Evolutionary conservation across 2,113 vertebrate genomes (phyloP).

Genomic region (Pavo muticus): DNA sequence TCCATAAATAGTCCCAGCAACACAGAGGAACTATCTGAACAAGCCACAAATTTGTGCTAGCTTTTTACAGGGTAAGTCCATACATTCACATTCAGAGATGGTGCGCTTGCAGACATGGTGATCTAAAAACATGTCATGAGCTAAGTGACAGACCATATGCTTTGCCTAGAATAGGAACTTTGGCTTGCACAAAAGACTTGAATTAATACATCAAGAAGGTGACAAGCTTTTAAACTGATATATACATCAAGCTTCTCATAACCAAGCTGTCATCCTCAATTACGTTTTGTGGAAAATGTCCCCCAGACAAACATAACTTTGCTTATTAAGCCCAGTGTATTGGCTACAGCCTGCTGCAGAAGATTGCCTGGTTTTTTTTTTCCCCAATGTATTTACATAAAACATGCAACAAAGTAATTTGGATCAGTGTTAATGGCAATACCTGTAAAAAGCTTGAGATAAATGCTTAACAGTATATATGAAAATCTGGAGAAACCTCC

Average conservation of each 20-base stretch:
- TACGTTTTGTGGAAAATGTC: slow-evolving; percentile 53
- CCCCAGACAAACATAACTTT: slow-evolving; percentile 67
- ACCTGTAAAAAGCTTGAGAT: slow-evolving; percentile 27
- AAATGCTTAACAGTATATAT: slow-evolving; percentile 24
- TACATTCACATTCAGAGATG: slow-evolving; percentile 50
- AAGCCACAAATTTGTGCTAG: background rate
- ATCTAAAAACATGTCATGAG: slow-evolving; percentile 70
- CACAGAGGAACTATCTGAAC: background rate
- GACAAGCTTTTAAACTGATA: slow-evolving; percentile 76
- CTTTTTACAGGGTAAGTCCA: background rate
- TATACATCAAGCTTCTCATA: slow-evolving; percentile 69
- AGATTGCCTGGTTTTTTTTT: slow-evolving; percentile 38
- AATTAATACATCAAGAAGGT: slow-evolving; percentile 73
- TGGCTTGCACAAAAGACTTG: slow-evolving; percentile 57
- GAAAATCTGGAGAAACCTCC: slow-evolving; percentile 54
- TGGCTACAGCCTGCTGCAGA: slow-evolving; percentile 60
- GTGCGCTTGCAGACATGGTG: background rate
- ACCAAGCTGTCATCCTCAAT: slow-evolving; percentile 72
- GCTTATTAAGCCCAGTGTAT: slow-evolving; percentile 71
- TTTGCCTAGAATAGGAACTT: slow-evolving; percentile 66
- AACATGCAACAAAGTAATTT: slow-evolving; percentile 57
- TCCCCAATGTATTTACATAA: slow-evolving; percentile 58
- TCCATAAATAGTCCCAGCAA: background rate
- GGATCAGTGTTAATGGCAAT: slow-evolving; percentile 39
- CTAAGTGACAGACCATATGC: slow-evolving; percentile 72